Evolutionary conservation across 2,888 invertebrate genomes (phyloP).

Genomic region (Saturnia japonica): DNA sequence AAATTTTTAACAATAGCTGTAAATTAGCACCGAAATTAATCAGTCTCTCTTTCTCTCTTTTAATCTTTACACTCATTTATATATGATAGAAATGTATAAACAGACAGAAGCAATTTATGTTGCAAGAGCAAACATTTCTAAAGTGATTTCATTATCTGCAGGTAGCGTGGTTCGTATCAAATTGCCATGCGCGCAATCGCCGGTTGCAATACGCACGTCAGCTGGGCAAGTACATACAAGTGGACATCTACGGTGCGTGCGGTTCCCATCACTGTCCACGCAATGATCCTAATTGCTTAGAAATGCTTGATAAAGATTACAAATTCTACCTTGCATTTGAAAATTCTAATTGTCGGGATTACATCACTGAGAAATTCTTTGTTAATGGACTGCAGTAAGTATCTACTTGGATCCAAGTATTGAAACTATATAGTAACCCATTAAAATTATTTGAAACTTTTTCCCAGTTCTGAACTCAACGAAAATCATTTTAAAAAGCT

Average conservation of each 20-base stretch:
- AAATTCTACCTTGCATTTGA: constrained; percentile 99
- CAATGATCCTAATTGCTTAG: constrained; percentile 91
- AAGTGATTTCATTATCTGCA: constrained; percentile 36
- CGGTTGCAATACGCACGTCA: constrained; percentile 93
- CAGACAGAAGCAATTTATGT: no score
- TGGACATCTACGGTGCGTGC: constrained; percentile 96
- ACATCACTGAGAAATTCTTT: constrained; percentile 98
- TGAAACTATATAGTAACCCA: no score
- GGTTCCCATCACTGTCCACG: constrained; percentile 93
- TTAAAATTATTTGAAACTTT: neutral
- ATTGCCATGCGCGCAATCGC: constrained; percentile 96
- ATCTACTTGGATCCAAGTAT: no score
- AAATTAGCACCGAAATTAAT: no score
- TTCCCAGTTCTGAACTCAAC: neutral
- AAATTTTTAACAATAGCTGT: no score
- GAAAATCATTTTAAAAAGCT: neutral
- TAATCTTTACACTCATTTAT: no score
- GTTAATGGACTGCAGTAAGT: constrained; percentile 94
- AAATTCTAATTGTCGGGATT: constrained; percentile 97
- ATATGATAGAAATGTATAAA: no score
- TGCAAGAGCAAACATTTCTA: constrained; percentile 7
- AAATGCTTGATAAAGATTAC: constrained; percentile 94
- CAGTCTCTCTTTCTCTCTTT: no score
- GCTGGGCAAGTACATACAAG: constrained; percentile 91
- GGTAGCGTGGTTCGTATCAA: constrained; percentile 99